A percentile compares a stretch with the other conserved stretches of the same genome.
phyloP scores from a whole-genome alignment of 2,797 vertebrate genomes.

The Dipus sagitta region DNA sequence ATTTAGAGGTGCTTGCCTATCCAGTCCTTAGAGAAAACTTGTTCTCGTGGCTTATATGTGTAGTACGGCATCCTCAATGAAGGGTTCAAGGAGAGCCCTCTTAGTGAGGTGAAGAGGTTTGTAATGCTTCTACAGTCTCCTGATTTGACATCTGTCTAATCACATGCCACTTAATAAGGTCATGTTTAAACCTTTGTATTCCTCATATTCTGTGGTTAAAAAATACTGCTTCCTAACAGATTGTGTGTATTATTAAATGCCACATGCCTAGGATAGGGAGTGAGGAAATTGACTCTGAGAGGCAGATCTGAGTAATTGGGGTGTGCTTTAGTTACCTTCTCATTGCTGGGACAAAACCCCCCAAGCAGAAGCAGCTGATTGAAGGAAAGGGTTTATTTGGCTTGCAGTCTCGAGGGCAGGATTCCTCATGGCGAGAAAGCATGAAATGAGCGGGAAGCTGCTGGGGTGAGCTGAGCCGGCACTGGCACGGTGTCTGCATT shows the following conservation, averaged over 20 bases:
- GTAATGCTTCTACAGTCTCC: not conserved
- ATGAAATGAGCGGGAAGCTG: too few species aligned
- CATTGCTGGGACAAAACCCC: too few species aligned
- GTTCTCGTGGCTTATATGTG: constrained; percentile 14
- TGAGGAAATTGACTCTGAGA: not conserved
- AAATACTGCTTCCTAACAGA: constrained; percentile 13
- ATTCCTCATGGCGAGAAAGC: too few species aligned
- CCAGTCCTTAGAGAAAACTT: constrained; percentile 14
- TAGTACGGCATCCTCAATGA: not conserved
- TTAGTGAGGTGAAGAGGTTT: not conserved
- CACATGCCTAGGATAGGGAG: not conserved
- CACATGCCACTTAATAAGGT: not conserved
- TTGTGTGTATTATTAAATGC: not conserved
- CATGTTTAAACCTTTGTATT: constrained; percentile 9
- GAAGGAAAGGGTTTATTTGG: too few species aligned
- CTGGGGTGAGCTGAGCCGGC: too few species aligned
- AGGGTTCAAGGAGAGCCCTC: not conserved
- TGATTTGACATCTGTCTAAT: constrained; percentile 20
- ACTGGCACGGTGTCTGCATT: too few species aligned
- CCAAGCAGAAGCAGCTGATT: too few species aligned
- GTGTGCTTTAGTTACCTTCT: too few species aligned
- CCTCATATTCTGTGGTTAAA: not conserved
- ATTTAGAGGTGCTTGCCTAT: not conserved
- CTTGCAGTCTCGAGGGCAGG: too few species aligned
- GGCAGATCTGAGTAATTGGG: not conserved